Evolutionary conservation across 2,797 vertebrate species (phyloP), one percentile per base, ranked within the genome.

Genomic region (Anabacerthia variegaticeps): DNA sequence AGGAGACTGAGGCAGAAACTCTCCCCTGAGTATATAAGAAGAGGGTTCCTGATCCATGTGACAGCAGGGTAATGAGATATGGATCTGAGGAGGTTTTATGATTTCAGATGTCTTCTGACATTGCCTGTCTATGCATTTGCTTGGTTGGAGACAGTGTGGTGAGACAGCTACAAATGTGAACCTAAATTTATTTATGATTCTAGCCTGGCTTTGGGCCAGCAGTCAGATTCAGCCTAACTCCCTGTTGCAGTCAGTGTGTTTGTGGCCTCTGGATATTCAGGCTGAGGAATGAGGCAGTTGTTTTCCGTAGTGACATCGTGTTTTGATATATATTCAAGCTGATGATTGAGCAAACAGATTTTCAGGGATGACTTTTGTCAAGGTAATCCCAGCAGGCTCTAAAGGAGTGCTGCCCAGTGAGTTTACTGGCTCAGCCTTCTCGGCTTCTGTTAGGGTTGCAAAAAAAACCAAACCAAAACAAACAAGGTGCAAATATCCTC

Each of bases 341-440:
- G 72, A 69, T 66, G 63, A 63, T 59, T 34, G 63, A 67, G 37
- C 84, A 76, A 32, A 58, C 28, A 58, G 77, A 36, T 52, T 89
- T 73, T 48, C 78, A 48, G 82, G 8, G 27, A 56, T 54, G 76
- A 74, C 76, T 89, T 91, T 80, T 89, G 91, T 92, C 44, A 11
- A 37, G 55, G 34, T 95, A 85, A 89, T 95, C 85, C 88, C 44
- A 61, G 72, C 65, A 71, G 75, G 75, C 82, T 91, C 61, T 77
- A 72, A 82, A 68, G 91, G 61, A 92, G 66, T 80, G 85, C 85
- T 93, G 89, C 22, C 75, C 87, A 91, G 63, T 56, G 76, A 59
- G 75, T 80, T 94, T 20, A 24, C 56, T 74, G 92, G 81, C 87
- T 94, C 63, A 71, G 79, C 9, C 41, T 77, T 8, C 5, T 62